Conservation (phyloP, 1,140 invertebrate genomes). For the Drosophila sp. region DNA sequence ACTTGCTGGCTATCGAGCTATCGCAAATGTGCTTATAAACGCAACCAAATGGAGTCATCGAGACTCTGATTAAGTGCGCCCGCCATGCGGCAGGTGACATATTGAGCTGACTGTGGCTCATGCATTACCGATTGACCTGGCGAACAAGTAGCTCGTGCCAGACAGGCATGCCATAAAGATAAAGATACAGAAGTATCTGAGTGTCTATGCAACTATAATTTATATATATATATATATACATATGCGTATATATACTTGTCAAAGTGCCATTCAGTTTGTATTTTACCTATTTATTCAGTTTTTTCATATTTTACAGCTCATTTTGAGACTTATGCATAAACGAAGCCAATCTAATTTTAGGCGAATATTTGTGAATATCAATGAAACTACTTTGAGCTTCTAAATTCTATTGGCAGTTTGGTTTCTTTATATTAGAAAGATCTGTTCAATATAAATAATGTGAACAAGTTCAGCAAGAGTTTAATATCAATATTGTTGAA, state of each 20-base stretch:
- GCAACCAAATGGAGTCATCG: constrained; percentile 51
- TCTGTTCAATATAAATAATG: no score
- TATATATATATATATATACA: background rate
- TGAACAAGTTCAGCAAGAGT: no score
- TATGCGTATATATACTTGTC: no score
- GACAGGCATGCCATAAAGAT: background rate
- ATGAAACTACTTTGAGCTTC: no score
- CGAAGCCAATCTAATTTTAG: no score
- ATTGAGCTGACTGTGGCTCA: background rate
- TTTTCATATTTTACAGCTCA: background rate
- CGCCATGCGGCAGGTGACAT: background rate
- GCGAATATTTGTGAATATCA: no score
- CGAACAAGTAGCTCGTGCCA: background rate
- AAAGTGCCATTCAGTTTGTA: background rate
- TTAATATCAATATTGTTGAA: background rate
- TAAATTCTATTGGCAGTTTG: no score
- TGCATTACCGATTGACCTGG: background rate
- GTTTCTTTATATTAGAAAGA: no score
- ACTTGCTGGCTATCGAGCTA: constrained; percentile 36
- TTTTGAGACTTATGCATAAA: background rate
- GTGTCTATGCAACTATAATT: no score
- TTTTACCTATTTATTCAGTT: no score
- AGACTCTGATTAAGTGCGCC: constrained; percentile 34
- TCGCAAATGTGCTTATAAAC: constrained; percentile 47
- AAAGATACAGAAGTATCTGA: background rate